These are phyloP conservation scores for Hyles euphorbiae DNA, from an alignment of 1,140 invertebrate species.

Conservation along the genomic window DNA sequence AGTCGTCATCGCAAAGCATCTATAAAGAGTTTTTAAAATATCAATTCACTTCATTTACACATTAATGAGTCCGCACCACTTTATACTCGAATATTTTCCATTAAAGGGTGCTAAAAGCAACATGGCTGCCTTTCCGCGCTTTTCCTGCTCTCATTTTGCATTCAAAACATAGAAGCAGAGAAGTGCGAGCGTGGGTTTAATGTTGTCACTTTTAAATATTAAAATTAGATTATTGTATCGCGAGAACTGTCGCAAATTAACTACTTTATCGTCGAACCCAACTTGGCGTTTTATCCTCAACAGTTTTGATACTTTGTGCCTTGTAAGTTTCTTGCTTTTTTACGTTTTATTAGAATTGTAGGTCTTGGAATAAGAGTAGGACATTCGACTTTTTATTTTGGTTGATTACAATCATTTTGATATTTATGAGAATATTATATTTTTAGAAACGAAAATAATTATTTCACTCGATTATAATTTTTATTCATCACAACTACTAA, in stretches of 20 bases:
- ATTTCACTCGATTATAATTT: too few species aligned
- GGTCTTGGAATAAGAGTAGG: too few species aligned
- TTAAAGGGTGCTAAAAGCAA: conserved; percentile 69
- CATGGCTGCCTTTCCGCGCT: conserved; percentile 52
- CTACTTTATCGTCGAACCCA: conserved; percentile 23
- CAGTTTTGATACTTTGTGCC: neutral
- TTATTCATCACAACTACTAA: too few species aligned
- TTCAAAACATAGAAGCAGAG: conserved; percentile 55
- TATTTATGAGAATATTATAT: too few species aligned
- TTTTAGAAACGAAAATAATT: too few species aligned
- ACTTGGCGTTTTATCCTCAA: neutral
- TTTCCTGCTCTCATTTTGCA: conserved; percentile 60
- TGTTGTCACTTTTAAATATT: conserved; percentile 67
- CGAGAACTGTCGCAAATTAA: conserved; percentile 54
- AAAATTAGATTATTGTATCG: conserved; percentile 63
- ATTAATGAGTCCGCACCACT: conserved; percentile 47
- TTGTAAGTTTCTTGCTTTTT: neutral
- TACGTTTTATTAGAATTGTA: too few species aligned
- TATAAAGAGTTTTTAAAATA: conserved; percentile 37
- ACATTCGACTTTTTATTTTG: too few species aligned
- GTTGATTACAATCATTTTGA: too few species aligned
- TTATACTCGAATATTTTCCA: conserved; percentile 48
- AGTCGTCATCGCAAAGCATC: conserved; percentile 21
- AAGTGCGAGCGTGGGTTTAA: conserved; percentile 53
- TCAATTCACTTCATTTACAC: conserved; percentile 54